Percentiles rank a stretch among this genome's conserved stretches.
These are phyloP conservation scores for Hipposideros armiger DNA, from an alignment of 2,113 vertebrate genomes.

Conservation along the genomic window DNA sequence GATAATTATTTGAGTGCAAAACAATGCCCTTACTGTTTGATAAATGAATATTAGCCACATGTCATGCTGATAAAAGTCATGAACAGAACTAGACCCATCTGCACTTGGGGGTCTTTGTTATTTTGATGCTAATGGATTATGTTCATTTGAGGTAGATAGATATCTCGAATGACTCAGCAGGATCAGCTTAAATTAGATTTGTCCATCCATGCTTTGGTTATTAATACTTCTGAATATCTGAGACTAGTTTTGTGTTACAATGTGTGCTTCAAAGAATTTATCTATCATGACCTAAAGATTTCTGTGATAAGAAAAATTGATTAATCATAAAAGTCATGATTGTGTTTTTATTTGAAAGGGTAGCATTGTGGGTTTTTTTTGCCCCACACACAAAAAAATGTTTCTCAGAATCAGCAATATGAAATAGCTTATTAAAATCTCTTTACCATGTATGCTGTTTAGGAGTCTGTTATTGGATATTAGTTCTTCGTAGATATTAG, in stretches of 20 bases:
- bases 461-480: slow-evolving; percentile 68
- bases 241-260: slow-evolving; percentile 68
- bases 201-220: slow-evolving; percentile 83
- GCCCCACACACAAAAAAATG: background rate
- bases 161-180: slow-evolving; percentile 86
- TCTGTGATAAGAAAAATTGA: background rate
- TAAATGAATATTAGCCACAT: slow-evolving; percentile 85
- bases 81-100: slow-evolving; percentile 66
- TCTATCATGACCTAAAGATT: slow-evolving; percentile 70
- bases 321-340: slow-evolving; percentile 65
- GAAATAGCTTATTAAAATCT: slow-evolving; percentile 71
- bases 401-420: slow-evolving; percentile 65
- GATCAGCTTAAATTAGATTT: slow-evolving; percentile 87
- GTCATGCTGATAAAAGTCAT: slow-evolving; percentile 85
- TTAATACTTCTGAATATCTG: slow-evolving; percentile 85
- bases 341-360: slow-evolving; percentile 54
- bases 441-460: slow-evolving; percentile 63
- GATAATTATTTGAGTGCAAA: slow-evolving; percentile 84
- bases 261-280: slow-evolving; percentile 76
- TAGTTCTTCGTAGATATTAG: slow-evolving; percentile 71
- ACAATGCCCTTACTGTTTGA: slow-evolving; percentile 85
- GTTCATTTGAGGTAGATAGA: slow-evolving; percentile 86
- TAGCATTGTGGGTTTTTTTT: background rate
- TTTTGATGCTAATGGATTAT: slow-evolving; percentile 88
- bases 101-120: slow-evolving; percentile 75